phyloP scores from a whole-genome alignment of 2,113 vertebrate species.

The Chaetorhynchus papuensis region DNA sequence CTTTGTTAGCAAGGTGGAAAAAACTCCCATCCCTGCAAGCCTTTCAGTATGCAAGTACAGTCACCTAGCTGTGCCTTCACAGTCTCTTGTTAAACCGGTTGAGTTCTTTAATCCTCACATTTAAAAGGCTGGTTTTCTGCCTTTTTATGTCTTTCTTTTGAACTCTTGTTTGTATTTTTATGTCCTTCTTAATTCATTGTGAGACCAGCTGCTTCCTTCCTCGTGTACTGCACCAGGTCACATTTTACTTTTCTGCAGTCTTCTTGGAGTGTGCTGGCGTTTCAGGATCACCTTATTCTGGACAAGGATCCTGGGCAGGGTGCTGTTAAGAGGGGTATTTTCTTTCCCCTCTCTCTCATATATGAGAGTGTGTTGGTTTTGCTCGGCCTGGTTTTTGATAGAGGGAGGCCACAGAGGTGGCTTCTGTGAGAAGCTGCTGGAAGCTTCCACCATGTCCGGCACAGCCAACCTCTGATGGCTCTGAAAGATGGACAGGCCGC shows the following conservation, averaged over 20 bases:
- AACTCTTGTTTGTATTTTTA: background rate
- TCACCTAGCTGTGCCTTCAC: background rate
- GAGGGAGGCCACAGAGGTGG: fast-evolving
- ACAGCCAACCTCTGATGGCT: background rate
- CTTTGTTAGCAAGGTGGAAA: background rate
- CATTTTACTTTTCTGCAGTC: background rate
- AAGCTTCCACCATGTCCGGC: too few species aligned
- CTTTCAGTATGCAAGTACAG: background rate
- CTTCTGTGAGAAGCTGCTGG: background rate
- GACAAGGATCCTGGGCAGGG: background rate
- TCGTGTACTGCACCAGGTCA: background rate
- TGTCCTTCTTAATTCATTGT: background rate
- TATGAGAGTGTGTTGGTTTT: background rate
- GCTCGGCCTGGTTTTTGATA: background rate
- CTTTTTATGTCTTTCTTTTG: background rate
- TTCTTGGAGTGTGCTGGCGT: background rate
- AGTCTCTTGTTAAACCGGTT: background rate
- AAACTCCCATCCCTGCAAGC: background rate
- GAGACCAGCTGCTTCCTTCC: background rate
- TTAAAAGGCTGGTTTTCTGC: background rate
- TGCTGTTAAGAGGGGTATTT: background rate
- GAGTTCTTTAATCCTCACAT: background rate
- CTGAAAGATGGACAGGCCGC: background rate
- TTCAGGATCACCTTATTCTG: background rate
- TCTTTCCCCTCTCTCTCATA: background rate